Conservation (phyloP, 30 jellyfish, hydroid and myxozoan species). For the Euphysa ruthae region DNA sequence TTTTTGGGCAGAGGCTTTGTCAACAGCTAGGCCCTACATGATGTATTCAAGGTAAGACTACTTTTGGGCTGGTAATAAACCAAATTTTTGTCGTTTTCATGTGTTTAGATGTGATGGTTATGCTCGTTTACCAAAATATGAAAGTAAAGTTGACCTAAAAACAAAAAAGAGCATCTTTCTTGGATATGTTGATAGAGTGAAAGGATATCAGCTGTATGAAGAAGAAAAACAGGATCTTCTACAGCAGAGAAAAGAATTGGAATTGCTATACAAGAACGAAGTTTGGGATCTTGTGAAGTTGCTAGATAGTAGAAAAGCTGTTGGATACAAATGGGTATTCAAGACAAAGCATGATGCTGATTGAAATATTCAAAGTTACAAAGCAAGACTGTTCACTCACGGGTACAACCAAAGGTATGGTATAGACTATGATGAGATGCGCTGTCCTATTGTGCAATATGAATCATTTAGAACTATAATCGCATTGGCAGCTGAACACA, state of each 20-base stretch:
- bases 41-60: conserved; percentile 23
- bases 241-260: no score
- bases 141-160: conserved; percentile 24
- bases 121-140: no score
- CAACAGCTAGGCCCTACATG: conserved; percentile 44
- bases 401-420: conserved; percentile 32
- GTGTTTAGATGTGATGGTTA: no score
- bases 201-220: conserved; percentile 22
- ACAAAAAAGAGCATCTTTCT: no score
- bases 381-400: conserved; percentile 39
- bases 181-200: no score
- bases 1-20: conserved; percentile 61
- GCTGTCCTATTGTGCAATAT: conserved; percentile 29
- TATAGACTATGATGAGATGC: conserved; percentile 31
- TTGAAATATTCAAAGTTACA: conserved; percentile 13
- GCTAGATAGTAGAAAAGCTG: conserved; percentile 37
- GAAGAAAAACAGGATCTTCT: conserved; percentile 30
- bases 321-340: no score
- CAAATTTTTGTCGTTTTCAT: conserved; percentile 21
- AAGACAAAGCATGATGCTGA: no score
- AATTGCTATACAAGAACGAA: conserved; percentile 17
- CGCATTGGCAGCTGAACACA: conserved; percentile 27
- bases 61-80: conserved; percentile 35
- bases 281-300: conserved; percentile 34
- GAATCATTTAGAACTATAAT: conserved; percentile 39